Evolutionary conservation across 2,888 invertebrate genomes (phyloP).

Genomic region (Abrostola triplasia): DNA sequence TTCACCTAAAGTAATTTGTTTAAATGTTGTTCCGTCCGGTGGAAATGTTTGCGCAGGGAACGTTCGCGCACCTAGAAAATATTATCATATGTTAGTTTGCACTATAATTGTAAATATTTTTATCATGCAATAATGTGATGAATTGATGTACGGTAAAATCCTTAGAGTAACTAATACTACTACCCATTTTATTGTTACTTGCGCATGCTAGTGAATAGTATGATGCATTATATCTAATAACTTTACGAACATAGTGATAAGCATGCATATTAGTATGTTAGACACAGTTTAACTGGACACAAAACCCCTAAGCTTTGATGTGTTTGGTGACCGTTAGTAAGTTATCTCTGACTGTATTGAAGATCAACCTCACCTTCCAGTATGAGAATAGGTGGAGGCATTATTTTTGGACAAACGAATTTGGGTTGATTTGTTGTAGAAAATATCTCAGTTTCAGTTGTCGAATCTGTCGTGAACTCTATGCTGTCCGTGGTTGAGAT

Average conservation of each 20-base stretch:
- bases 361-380: slow-evolving; percentile 93
- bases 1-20: slow-evolving; percentile 96
- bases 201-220: slow-evolving; percentile 68
- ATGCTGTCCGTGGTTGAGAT: slow-evolving; percentile 52
- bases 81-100: slow-evolving; percentile 42
- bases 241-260: slow-evolving; percentile 40
- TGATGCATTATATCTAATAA: slow-evolving; percentile 49
- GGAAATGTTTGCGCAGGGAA: slow-evolving; percentile 97
- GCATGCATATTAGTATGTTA: slow-evolving; percentile 80
- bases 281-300: slow-evolving; percentile 56
- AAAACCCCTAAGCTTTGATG: slow-evolving; percentile 70
- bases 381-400: slow-evolving; percentile 92
- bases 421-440: slow-evolving; percentile 69
- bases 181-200: slow-evolving; percentile 34
- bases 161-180: slow-evolving; percentile 27
- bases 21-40: slow-evolving; percentile 97
- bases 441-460: slow-evolving; percentile 64
- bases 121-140: slow-evolving; percentile 76
- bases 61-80: slow-evolving; percentile 93
- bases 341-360: slow-evolving; percentile 76
- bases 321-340: slow-evolving; percentile 79
- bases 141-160: slow-evolving; percentile 48
- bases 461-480: slow-evolving; percentile 63
- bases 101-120: slow-evolving; percentile 18
- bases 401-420: slow-evolving; percentile 82